Percentiles rank a stretch among this genome's conserved stretches.
Evolutionary conservation across 2,888 invertebrate species (phyloP).

Genomic region (Linnaemya tessellans): DNA sequence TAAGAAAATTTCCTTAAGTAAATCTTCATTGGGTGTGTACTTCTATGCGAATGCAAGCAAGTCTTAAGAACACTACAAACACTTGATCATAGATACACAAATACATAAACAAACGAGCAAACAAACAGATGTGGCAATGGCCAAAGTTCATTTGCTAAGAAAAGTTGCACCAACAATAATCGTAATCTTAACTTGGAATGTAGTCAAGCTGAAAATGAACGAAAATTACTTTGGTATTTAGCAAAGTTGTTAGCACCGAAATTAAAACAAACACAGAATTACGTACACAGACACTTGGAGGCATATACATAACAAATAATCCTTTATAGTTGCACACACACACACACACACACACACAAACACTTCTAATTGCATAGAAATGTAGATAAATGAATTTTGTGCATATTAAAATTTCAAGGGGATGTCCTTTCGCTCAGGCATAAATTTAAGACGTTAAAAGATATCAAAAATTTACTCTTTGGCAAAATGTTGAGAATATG

Average conservation of each 20-base stretch:
- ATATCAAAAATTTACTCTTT: background rate
- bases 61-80: slow-evolving; percentile 25
- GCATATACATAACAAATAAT: slow-evolving; percentile 2
- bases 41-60: background rate
- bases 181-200: slow-evolving; percentile 29
- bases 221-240: slow-evolving; percentile 72
- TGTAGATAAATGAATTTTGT: background rate
- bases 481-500: background rate
- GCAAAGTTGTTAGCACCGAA: slow-evolving; percentile 72
- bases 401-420: slow-evolving; percentile 14
- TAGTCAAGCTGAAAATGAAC: slow-evolving; percentile 66
- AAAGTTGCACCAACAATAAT: slow-evolving; percentile 34
- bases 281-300: background rate
- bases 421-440: slow-evolving; percentile 34
- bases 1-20: slow-evolving; percentile 4
- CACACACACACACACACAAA: slow-evolving; percentile 4
- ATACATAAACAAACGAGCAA: background rate
- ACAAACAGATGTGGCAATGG: background rate
- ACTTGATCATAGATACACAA: background rate
- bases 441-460: slow-evolving; percentile 1
- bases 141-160: slow-evolving; percentile 46
- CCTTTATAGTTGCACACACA: background rate
- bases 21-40: background rate
- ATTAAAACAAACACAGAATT: slow-evolving; percentile 53
- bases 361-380: background rate